Evolutionary conservation across 2,797 vertebrate species (phyloP), one percentile per base, ranked within the genome.

Genomic region (Arctocebus calabarensis): DNA sequence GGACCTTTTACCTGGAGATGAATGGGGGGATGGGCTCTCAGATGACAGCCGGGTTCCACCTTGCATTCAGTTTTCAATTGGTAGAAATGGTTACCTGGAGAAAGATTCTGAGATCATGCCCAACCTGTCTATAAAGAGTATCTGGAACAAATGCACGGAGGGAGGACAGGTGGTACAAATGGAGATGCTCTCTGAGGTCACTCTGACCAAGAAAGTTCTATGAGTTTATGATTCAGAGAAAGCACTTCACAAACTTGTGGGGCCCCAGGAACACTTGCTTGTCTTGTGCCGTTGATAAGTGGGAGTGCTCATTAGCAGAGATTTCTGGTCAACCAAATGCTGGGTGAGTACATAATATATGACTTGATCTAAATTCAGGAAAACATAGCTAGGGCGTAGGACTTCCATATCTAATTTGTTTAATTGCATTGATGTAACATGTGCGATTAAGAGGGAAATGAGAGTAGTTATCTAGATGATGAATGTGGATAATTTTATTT

Each of bases 321-420:
- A 92, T 91, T 94, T 97, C 92, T 97, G 97, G 95, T 97, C 94
- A 97, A 70, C 96, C 95, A 97, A 97, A 95, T 97, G 95, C 88
- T 84, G 93, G 20, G 27, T 91, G 71, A 92, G 91, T 94, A 81
- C 66, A 86, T 61, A 87, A 84, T 91, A 81, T 89, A 29, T 57
- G 94, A 83, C 92, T 96, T 90, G 82, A 93, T 95, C 95, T 97
- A 96, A 97, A 97, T 97, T 97, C 74, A 86, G 93, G 70, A 94
- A 88, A 94, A 93, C 37, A 37, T 34, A 79, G 64, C 77, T 82
- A 86, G 90, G 74, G 94, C 4, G 34, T 97, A 88, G 96, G 85
- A 90, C 71, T 95, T 93, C 62, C 78, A 78, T 64, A 95, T 32
- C 68, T 91, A 87, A 93, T 88, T 93, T 84, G 70, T 82, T 94